Evolutionary conservation across 2,888 invertebrate genomes (phyloP), one percentile per base, ranked within the genome.

Genomic region (Phaedon cochleariae): DNA sequence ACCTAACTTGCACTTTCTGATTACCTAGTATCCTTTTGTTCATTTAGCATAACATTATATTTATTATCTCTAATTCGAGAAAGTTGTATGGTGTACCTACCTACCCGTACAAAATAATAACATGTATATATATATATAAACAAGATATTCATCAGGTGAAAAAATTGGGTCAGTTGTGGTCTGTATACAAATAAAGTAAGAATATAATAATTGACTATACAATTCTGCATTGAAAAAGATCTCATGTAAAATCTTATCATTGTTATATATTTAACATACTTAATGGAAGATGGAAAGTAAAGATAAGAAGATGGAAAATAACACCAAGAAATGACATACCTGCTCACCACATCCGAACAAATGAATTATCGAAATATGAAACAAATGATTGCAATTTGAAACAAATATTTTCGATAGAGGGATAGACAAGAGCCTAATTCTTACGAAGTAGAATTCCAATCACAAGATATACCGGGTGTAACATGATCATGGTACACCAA

Each of bases 91-190:
- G 10, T 31, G 17, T 15, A 34, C 34, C 5, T n/a, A n/a, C n/a
- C n/a, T n/a, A n/a, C n/a, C n/a, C 5, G 34, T 34, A 34, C 34
- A 34, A 34, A 41, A 46, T 48, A 15, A 49, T 48, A 59, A 49
- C 31, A 48, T 48, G 51, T 12, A 34, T 49, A 20, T n/a, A 20
- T 37, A 29, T 34, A 58, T n/a, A n/a, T n/a, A n/a, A 29, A 17
- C 37, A 20, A 48, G 49, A 55, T 37, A 41, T 26, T 46, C 15
- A 26, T 58, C 20, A n/a, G 21, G 51, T 21, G 9, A 51, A 62
- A 34, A 12, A 10, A 48, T 46, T 41, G 41, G 62, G 62, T 62
- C 51, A 58, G 45, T 45, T 41, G 52, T 52, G 41, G 51, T 62
- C 57, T 57, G 51, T 62, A n/a, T n/a, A n/a, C n/a, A n/a, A n/a